Evolutionary conservation across 2,113 vertebrate genomes (phyloP).

Genomic region (Ophiodon elongatus): DNA sequence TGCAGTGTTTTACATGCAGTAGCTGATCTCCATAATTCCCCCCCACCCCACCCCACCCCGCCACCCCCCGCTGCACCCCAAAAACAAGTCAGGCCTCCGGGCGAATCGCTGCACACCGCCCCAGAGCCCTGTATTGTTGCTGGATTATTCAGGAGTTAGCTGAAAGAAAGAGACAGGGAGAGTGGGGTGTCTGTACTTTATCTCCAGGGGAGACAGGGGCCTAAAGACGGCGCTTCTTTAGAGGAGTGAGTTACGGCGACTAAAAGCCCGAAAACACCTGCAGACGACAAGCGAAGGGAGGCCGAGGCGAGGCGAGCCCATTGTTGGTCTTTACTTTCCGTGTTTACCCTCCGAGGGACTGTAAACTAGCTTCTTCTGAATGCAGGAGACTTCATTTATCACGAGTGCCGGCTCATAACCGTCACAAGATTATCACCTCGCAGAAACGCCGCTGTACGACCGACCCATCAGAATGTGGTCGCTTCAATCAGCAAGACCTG

Average conservation of each 20-base stretch:
- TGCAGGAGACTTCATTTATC: constrained; percentile 34
- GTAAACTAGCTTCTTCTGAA: constrained; percentile 75
- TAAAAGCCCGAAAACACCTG: constrained; percentile 76
- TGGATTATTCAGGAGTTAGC: constrained; percentile 90
- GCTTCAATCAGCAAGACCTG: constrained; percentile 11
- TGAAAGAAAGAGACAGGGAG: constrained; percentile 68
- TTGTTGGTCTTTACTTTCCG: constrained; percentile 55
- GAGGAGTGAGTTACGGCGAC: constrained; percentile 72
- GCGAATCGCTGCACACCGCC: constrained; percentile 87
- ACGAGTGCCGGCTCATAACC: constrained; percentile 24
- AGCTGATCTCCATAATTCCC: constrained; percentile 90
- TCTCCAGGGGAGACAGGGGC: constrained; percentile 83
- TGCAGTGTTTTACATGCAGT: constrained; percentile 87
- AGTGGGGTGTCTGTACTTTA: constrained; percentile 84
- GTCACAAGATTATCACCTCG: constrained; percentile 36
- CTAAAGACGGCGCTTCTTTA: constrained; percentile 74
- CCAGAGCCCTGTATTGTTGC: constrained; percentile 89
- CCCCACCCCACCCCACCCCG: constrained; percentile 26
- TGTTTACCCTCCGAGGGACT: constrained; percentile 16
- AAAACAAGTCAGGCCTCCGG: constrained; percentile 86
- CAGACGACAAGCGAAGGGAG: constrained; percentile 52
- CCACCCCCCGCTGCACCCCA: constrained; percentile 19
- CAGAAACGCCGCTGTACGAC: constrained; percentile 5
- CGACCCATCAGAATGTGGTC: constrained; percentile 12
- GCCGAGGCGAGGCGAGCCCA: constrained; percentile 30